Base-by-base conservation (phyloP, 2,797 vertebrate species). In the Gastrophryne carolinensis region DNA sequence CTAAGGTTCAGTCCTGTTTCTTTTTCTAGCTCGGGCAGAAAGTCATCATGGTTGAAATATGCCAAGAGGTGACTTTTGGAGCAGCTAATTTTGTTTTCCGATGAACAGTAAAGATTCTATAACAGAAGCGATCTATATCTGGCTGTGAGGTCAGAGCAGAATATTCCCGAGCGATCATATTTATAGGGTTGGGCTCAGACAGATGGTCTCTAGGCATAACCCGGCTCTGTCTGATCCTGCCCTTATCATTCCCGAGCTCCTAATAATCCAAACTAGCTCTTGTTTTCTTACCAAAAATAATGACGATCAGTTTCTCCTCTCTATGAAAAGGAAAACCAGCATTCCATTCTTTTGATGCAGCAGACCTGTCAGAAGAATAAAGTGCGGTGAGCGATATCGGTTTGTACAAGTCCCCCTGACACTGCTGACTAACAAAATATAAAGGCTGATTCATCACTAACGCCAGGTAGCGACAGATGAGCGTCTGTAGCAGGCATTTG, bases 31-130 rank as follows among this genome's bases (percentile, higher is more conserved):
- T n/a, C n/a, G n/a, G n/a, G n/a, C n/a, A n/a, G n/a, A n/a, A n/a
- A n/a, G n/a, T n/a, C n/a, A n/a, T n/a, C n/a, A n/a, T n/a, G n/a
- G n/a, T n/a, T n/a, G n/a, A n/a, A n/a, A n/a, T n/a, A n/a, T n/a
- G n/a, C n/a, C n/a, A n/a, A n/a, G n/a, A n/a, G n/a, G n/a, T n/a
- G n/a, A n/a, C n/a, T n/a, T n/a, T n/a, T n/a, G n/a, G 3, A 19
- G 44, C 21, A 56, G 57, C 66, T 57, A 44, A 56, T 57, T 69
- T 34, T 39, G 34, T 26, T 30, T 65, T 9, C n/a, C n/a, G 23
- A 68, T 56, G 50, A 30, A 69, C 24, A 56, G 52, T 69, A 57
- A 69, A 57, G 66, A 56, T 41, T 69, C 50, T 41, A 68, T 56
- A 56, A 64, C 15, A 21, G 65, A 68, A 54, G 0, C 13, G 15